Evolutionary conservation across 2,113 vertebrate genomes (phyloP), one percentile per base, ranked within the genome.

Genomic region (Actinemys pallida): DNA sequence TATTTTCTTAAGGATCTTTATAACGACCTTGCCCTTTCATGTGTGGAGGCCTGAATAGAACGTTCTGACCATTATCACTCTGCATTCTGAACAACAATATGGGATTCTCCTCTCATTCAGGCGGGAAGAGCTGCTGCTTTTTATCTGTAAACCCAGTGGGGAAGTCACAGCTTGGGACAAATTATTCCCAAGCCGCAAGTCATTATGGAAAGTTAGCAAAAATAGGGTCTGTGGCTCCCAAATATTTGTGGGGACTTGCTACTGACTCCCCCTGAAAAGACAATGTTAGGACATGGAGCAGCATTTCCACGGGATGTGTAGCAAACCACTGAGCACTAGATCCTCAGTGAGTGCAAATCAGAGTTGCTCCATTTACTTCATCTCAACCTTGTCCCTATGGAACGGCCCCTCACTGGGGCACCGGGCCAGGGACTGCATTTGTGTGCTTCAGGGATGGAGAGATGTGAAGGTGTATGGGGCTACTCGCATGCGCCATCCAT

Each of bases 21-120:
- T 11, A 82, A 65, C 0, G 0, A 7, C 88, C 12, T 95, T 47
- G 47, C 9, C 39, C 13, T 78, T 78, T 35, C 0, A 0, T 29
- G 7, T 54, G 42, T 92, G 57, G 13, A 54, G 83, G 42, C 1
- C 13, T 53, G 0, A 0, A 20, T 20, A 78, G 75, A 3, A 1
- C 47, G 85, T 35, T 0, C 1, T 81, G 69, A 24, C n/a, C 13
- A 0, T 90, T 12, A 1, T 19, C 22, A 72, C 75, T 45, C 76
- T 54, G 12, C 3, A 0, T 90, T 62, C 45, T 22, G 56, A 1
- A 0, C 53, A 14, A 82, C 12, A 2, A 35, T 20, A 12, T 12
- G 29, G 45, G 45, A 20, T 0, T 35, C 1, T 0, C 9, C 0
- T 75, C 75, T 52, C 3, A 5, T 5, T 6, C 39, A 24, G 54